These are phyloP conservation scores for Sebastes taczanowskii DNA, from an alignment of 2,797 vertebrate species.

Conservation along the genomic window DNA sequence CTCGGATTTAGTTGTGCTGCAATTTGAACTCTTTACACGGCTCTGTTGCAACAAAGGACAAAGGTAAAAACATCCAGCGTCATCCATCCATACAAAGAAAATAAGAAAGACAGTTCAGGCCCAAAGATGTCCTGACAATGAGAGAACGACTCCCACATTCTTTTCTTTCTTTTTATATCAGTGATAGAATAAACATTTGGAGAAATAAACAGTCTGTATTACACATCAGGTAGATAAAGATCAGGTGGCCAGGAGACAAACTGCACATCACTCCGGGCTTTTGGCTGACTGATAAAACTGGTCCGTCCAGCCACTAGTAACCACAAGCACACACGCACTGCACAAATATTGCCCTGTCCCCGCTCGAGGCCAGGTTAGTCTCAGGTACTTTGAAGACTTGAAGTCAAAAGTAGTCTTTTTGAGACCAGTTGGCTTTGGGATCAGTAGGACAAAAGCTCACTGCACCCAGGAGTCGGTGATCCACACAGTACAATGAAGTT, in stretches of 20 bases:
- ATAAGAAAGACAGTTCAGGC: background rate
- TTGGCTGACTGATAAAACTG: constrained; percentile 69
- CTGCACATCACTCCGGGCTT: constrained; percentile 36
- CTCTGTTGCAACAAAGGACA: constrained; percentile 10
- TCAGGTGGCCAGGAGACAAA: constrained; percentile 14
- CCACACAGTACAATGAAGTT: constrained; percentile 33
- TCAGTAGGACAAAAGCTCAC: background rate
- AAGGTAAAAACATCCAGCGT: constrained; percentile 11
- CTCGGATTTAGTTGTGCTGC: constrained; percentile 1
- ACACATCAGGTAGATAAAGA: background rate
- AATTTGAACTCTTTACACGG: constrained; percentile 16
- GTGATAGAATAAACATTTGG: background rate
- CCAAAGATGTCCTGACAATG: background rate
- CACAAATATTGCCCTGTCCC: constrained; percentile 18
- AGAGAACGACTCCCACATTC: background rate
- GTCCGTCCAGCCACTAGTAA: constrained; percentile 64
- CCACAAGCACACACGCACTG: constrained; percentile 6
- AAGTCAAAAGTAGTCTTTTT: background rate
- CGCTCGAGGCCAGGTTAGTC: background rate
- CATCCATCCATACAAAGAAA: background rate
- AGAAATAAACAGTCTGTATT: background rate
- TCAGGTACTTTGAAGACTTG: background rate
- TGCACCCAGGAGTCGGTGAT: background rate
- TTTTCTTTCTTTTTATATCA: background rate
- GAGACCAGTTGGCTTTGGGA: background rate